Evolutionary conservation across 2,113 vertebrate genomes (phyloP).

Genomic region (Lontra canadensis): DNA sequence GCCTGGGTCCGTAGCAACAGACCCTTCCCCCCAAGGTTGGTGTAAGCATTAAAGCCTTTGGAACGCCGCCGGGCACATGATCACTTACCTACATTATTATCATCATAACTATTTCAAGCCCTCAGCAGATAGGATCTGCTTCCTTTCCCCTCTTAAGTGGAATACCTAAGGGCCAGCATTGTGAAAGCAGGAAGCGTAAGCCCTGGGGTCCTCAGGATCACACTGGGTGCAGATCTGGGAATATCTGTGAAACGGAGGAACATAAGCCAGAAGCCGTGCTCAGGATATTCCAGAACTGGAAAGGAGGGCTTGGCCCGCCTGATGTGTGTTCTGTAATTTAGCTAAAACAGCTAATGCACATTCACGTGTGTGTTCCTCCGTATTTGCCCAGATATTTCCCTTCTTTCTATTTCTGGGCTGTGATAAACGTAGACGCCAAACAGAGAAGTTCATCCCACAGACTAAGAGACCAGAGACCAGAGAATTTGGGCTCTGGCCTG

Average conservation of each 20-base stretch:
- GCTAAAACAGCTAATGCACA: neutral
- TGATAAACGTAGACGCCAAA: neutral
- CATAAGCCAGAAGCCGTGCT: neutral
- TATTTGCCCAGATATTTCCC: neutral
- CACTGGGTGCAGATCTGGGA: neutral
- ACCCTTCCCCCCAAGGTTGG: neutral
- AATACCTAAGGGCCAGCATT: neutral
- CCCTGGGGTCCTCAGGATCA: neutral
- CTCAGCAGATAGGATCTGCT: neutral
- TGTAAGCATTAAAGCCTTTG: neutral
- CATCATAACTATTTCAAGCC: neutral
- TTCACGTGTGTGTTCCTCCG: neutral
- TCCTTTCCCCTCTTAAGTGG: neutral
- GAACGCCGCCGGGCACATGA: neutral
- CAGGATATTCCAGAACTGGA: neutral
- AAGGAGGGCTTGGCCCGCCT: neutral
- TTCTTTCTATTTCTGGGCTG: neutral
- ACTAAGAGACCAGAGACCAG: neutral
- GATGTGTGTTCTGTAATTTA: neutral
- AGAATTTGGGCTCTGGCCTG: neutral
- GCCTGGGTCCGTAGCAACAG: neutral
- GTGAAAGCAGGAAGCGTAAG: slow-evolving; percentile 31
- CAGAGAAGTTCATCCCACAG: neutral
- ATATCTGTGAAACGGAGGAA: neutral
- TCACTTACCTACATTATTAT: neutral